These are phyloP conservation scores for Hippolais icterina DNA, from an alignment of 2,113 vertebrate species.

Conservation along the genomic window DNA sequence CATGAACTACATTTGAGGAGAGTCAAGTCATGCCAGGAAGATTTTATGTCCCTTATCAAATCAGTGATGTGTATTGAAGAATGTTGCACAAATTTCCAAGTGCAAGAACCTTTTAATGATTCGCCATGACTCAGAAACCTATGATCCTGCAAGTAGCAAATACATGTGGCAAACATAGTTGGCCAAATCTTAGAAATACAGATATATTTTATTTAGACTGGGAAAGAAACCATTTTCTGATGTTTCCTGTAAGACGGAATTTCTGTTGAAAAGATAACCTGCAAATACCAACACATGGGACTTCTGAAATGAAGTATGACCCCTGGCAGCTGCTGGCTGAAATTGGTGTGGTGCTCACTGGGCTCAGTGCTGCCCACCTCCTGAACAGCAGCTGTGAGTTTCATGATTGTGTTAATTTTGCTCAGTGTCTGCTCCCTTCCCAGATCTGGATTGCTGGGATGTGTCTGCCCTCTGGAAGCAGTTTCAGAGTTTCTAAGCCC, in stretches of 20 bases:
- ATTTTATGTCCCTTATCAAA: not conserved
- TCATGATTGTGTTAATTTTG: not conserved
- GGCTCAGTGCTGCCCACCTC: not conserved
- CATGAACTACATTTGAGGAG: not conserved
- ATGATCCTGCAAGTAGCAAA: not conserved
- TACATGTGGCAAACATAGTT: not conserved
- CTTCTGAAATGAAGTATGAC: constrained; percentile 11
- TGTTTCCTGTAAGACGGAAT: not conserved
- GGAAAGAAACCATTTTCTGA: not conserved
- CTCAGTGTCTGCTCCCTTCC: not conserved
- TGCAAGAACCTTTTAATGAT: not conserved
- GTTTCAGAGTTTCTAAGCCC: not conserved
- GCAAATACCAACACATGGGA: not conserved
- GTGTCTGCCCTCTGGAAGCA: not conserved
- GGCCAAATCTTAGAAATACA: not conserved
- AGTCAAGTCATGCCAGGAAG: not conserved
- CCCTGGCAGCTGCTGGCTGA: constrained; percentile 14
- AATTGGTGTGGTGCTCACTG: not conserved
- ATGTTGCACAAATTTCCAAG: not conserved
- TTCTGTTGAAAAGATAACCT: not conserved
- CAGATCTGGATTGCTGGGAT: not conserved
- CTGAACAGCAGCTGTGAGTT: constrained; percentile 32
- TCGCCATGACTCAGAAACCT: not conserved
- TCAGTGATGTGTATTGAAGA: not conserved
- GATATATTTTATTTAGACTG: not conserved